These are phyloP conservation scores for Drosophila koepferae DNA, from an alignment of 2,888 invertebrate genomes.

Conservation along the genomic window DNA sequence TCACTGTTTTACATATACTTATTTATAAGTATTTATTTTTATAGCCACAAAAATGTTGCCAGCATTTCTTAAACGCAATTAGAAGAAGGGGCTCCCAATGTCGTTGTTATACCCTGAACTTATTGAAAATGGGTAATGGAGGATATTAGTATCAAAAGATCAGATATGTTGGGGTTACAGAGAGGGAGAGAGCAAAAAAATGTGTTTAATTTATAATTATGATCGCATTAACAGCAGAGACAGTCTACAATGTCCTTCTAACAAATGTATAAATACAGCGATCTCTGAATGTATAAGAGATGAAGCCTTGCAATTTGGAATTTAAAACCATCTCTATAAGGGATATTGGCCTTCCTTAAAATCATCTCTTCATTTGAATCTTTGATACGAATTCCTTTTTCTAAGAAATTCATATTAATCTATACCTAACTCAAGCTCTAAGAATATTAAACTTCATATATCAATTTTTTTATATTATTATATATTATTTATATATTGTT, in stretches of 20 bases:
- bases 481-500: too few species aligned
- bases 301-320: too few species aligned
- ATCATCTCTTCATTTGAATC: not conserved
- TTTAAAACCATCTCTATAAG: too few species aligned
- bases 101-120: conserved; percentile 29
- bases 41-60: conserved; percentile 60
- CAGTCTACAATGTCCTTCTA: too few species aligned
- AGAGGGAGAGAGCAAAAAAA: not conserved
- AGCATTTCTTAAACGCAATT: conserved; percentile 69
- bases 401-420: not conserved
- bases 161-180: not conserved
- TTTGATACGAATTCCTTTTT: not conserved
- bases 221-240: too few species aligned
- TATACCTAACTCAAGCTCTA: not conserved
- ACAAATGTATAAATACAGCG: too few species aligned
- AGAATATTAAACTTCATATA: too few species aligned
- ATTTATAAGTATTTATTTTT: conserved; percentile 66
- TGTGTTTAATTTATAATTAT: not conserved
- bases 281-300: too few species aligned
- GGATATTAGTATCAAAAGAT: not conserved
- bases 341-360: too few species aligned
- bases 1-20: conserved; percentile 57
- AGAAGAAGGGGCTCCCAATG: conserved; percentile 59
- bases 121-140: not conserved
- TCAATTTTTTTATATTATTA: too few species aligned